phyloP scores from a whole-genome alignment of 35 echinoderm and acorn worm genomes.

The Eucidaris tribuloides region DNA sequence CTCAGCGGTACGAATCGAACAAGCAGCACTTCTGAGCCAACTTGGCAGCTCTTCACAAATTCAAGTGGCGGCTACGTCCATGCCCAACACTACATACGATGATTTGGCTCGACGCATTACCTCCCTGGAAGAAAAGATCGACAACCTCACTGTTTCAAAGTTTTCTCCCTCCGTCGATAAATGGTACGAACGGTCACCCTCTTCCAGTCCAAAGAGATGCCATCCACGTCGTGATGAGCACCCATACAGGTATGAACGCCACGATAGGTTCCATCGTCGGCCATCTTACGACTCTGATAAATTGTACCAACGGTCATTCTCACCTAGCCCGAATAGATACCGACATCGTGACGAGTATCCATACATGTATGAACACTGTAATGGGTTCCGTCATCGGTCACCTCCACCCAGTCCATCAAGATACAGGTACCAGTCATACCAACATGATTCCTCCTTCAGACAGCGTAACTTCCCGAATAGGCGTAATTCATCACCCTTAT shows the following conservation, averaged over 20 bases:
- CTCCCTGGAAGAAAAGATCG: conserved; percentile 3
- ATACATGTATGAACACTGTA: too few relatives aligned
- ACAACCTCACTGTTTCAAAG: not conserved
- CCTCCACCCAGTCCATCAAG: not conserved
- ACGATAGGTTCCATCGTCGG: too few relatives aligned
- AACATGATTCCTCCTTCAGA: too few relatives aligned
- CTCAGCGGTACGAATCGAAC: not conserved
- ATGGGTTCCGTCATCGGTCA: not conserved
- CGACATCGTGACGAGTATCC: too few relatives aligned
- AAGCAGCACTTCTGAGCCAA: not conserved
- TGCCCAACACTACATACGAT: not conserved
- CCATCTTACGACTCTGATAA: too few relatives aligned
- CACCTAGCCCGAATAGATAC: not conserved
- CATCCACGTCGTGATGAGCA: not conserved
- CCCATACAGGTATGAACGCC: too few relatives aligned
- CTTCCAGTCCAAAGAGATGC: not conserved
- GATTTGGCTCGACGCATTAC: not conserved
- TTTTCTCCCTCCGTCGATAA: too few relatives aligned
- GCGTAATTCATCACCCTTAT: too few relatives aligned
- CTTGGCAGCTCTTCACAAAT: not conserved
- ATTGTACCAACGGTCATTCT: not conserved
- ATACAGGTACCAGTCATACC: too few relatives aligned
- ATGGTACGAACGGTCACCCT: not conserved
- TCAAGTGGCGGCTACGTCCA: conserved; percentile 1
- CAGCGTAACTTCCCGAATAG: too few relatives aligned